Base-by-base conservation (phyloP, 1,140 invertebrate genomes). In the Aphaenogaster rudis region DNA sequence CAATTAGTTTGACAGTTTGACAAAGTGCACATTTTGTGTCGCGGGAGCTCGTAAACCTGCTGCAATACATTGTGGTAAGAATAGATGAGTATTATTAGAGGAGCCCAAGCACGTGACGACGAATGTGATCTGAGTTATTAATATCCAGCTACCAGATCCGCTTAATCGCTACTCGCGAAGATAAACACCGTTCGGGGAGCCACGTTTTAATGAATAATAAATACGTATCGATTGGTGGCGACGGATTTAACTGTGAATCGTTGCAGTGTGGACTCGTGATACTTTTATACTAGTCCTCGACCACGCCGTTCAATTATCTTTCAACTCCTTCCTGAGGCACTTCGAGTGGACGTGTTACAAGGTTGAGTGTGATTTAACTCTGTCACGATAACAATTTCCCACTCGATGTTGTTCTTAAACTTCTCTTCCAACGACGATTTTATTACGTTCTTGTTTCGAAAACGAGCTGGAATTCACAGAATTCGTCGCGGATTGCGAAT, bases 91-190 rank as follows among this genome's bases (percentile, higher is more conserved):
- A 88, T 81, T 86, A 76, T 74, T 67, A 52, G 69, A 76, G 33
- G 28, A 66, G 11, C 74, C 39, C 61, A 48, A 84, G 63, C 77
- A 64, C 88, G 88, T 71, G 88, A 90, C 85, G 76, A 78, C 52
- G 88, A 88, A 89, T 88, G 67, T 13, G 88, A 90, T 89, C 61
- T 21, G 11, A 54, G 76, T 86, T 90, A 86, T 82, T 87, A 90
- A 90, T 90, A 90, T 48, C 78, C 13, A 45, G n/a, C 50, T 61
- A 8, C n/a, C 45, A 45, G 48, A 74, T 89, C 84, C 59, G 71
- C 71, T 89, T 87, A 89, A 78, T 89, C 84, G 76, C 39, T 52
- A 4, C n/a, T 54, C 42, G 39, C 21, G 33, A 78, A 59, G 78
- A 80, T 90, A 90, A 90, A 90, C 88, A 89, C 33, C 54, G 77